Evolutionary conservation across 2,797 vertebrate genomes (phyloP), one percentile per base, ranked within the genome.

Genomic region (Manis javanica): DNA sequence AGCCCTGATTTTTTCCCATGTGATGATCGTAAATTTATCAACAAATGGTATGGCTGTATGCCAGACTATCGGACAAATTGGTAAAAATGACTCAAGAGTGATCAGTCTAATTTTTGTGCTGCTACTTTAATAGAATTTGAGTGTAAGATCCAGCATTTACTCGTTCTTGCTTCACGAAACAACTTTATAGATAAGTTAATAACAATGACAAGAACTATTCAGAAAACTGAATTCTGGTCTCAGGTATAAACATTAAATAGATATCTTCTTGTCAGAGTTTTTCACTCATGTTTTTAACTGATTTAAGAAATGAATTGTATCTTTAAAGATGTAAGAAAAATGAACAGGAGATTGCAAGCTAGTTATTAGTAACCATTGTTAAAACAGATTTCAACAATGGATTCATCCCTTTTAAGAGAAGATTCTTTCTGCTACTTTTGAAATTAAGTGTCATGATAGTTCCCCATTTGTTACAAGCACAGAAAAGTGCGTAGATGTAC

Each of bases 321-420:
- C 49, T 75, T 90, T 51, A 90, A 90, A 23, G 37, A 29, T 84
- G 16, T 4, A 90, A 94, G 51, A 42, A 68, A 94, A 34, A 68
- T 94, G 72, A 87, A 71, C 5, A 24, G 15, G 69, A 74, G 26
- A 91, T 37, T 29, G 15, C 49, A 90, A 51, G 37, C 19, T 57
- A 94, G 24, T 53, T 86, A 93, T 88, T 87, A 72, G 39, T 59
- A 94, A 82, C 31, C 7, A 66, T 95, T 90, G 51, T 37, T 39
- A 89, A 96, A 19, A 53, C 79, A 97, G 26, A 82, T 87, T 96
- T 95, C 24, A 37, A 31, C 61, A 68, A 4, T 3, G 23, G 87
- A 92, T 78, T 31, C 49, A 81, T 26, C 29, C 7, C 26, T 61
- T 87, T 46, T 90, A 79, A 90, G 9, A 37, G 53, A 66, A 46